A percentile compares a stretch with the other conserved stretches of the same genome.
phyloP scores from a whole-genome alignment of 2,888 invertebrate species.

The Papilio gigon region DNA sequence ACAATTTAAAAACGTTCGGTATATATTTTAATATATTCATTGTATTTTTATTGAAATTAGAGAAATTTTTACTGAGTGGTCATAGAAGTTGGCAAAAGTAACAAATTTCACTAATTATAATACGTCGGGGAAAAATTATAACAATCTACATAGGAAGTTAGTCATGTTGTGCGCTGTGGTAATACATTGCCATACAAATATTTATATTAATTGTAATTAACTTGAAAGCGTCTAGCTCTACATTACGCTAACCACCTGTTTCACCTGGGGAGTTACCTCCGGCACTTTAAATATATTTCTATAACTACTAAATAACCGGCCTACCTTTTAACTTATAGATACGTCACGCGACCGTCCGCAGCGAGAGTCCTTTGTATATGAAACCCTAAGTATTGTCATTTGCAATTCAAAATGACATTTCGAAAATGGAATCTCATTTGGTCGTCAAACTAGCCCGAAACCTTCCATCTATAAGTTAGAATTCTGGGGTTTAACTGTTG shows the following conservation, averaged over 20 bases:
- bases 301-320: too few species aligned
- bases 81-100: not conserved
- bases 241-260: not conserved
- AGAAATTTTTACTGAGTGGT: not conserved
- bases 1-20: too few species aligned
- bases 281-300: not conserved
- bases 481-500: too few species aligned
- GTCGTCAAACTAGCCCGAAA: too few species aligned
- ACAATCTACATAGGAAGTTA: constrained; percentile 25
- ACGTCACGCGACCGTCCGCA: too few species aligned
- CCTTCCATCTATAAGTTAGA: not conserved
- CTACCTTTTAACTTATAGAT: too few species aligned
- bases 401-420: too few species aligned
- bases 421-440: too few species aligned
- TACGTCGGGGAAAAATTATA: not conserved
- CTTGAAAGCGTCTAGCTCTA: constrained; percentile 27
- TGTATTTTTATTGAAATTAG: not conserved
- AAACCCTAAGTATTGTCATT: too few species aligned
- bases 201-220: constrained; percentile 31
- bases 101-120: constrained; percentile 12
- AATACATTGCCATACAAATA: constrained; percentile 2
- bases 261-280: not conserved
- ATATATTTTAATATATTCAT: not conserved
- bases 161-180: constrained; percentile 16
- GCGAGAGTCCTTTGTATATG: too few species aligned